Percentiles rank a stretch among this genome's conserved stretches.
These are phyloP conservation scores for Halcyon senegalensis DNA, from an alignment of 2,113 vertebrate genomes.

Conservation along the genomic window DNA sequence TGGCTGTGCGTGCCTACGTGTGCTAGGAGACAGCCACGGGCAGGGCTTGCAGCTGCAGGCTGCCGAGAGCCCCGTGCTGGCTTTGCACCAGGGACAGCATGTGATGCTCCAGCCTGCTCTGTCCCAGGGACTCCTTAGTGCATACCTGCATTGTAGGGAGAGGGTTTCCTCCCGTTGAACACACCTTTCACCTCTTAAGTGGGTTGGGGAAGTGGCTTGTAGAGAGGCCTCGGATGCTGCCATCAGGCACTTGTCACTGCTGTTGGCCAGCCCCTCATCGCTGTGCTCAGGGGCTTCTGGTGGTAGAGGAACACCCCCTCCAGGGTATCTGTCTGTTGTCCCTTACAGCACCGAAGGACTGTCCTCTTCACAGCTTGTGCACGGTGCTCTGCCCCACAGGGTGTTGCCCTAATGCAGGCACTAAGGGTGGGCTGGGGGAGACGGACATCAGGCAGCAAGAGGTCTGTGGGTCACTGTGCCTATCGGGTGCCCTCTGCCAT, in stretches of 20 bases:
- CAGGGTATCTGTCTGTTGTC: fast-evolving
- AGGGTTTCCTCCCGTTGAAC: neutral
- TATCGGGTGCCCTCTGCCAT: neutral
- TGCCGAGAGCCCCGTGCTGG: neutral
- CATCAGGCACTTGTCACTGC: fast-evolving
- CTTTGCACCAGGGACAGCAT: neutral
- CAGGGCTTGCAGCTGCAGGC: neutral
- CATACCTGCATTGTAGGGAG: neutral
- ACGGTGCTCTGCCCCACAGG: fast-evolving
- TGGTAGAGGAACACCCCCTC: too few species aligned
- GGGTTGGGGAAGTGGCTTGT: neutral
- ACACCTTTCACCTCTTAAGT: too few species aligned
- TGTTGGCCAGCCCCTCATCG: too few species aligned
- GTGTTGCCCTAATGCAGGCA: neutral
- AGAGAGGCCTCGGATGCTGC: neutral
- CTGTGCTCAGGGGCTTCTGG: neutral
- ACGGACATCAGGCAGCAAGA: neutral
- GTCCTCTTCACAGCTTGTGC: neutral
- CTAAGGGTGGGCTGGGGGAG: neutral
- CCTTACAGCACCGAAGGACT: neutral
- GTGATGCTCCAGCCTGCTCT: neutral
- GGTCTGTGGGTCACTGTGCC: neutral
- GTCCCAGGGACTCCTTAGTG: too few species aligned
- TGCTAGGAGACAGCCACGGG: neutral
- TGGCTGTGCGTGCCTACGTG: fast-evolving